phyloP scores from a whole-genome alignment of 2,888 invertebrate species.

The Doris montereyensis region DNA sequence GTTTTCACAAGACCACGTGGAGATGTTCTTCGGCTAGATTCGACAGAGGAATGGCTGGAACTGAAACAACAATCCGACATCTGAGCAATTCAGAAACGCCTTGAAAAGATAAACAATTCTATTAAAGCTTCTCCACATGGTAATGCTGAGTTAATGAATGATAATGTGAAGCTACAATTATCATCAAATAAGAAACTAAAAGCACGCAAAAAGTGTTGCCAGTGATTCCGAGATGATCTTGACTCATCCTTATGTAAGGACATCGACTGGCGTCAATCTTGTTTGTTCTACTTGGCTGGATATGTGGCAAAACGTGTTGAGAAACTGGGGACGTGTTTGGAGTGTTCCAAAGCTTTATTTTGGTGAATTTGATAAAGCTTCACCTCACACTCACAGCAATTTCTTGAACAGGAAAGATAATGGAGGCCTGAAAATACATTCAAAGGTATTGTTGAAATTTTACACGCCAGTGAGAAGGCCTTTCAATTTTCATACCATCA shows the following conservation, averaged over 20 bases:
- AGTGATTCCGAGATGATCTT: too few relatives aligned
- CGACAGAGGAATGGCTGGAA: neutral
- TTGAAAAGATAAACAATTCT: neutral
- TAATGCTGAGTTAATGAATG: neutral
- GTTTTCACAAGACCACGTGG: constrained; percentile 9
- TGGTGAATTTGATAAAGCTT: too few relatives aligned
- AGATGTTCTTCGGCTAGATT: neutral
- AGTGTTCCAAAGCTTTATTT: neutral
- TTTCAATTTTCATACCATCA: neutral
- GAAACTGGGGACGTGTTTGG: neutral
- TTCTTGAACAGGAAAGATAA: too few relatives aligned
- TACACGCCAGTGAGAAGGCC: neutral
- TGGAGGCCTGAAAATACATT: too few relatives aligned
- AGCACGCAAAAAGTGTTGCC: too few relatives aligned
- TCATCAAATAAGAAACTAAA: too few relatives aligned
- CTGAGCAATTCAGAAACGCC: neutral
- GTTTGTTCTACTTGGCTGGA: neutral
- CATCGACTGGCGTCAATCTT: neutral
- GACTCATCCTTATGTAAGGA: neutral
- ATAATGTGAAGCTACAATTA: neutral
- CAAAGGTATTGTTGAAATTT: neutral
- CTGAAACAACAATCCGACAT: constrained; percentile 10
- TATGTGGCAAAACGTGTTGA: neutral
- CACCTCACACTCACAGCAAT: too few relatives aligned
- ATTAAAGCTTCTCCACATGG: neutral